Evolutionary conservation across 1,140 invertebrate genomes (phyloP).

Genomic region (Liolophura sinensis): DNA sequence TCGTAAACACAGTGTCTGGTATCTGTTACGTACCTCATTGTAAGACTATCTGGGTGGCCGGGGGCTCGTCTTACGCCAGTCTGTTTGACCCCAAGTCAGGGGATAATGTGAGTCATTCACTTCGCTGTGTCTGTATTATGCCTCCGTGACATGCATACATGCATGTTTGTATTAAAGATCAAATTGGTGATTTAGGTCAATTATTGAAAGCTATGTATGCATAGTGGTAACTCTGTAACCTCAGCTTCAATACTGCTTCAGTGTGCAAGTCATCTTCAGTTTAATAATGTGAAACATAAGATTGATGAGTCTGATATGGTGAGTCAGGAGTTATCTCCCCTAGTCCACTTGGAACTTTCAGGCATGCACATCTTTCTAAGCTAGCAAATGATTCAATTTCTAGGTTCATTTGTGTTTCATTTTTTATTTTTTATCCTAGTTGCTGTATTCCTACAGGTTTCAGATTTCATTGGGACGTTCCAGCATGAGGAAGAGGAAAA

Average conservation of each 20-base stretch:
- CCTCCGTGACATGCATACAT: neutral
- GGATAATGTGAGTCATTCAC: conserved; percentile 48
- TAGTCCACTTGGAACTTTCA: too few relatives aligned
- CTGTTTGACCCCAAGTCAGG: conserved; percentile 58
- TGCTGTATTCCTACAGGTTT: conserved; percentile 39
- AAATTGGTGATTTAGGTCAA: too few relatives aligned
- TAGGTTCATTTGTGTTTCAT: neutral
- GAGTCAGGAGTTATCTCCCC: too few relatives aligned
- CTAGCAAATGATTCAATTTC: neutral
- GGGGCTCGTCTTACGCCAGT: conserved; percentile 48
- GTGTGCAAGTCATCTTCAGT: too few relatives aligned
- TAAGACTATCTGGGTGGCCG: conserved; percentile 55
- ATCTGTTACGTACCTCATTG: conserved; percentile 56
- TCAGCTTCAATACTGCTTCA: too few relatives aligned
- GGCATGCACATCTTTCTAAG: neutral
- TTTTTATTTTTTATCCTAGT: neutral
- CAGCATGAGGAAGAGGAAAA: conserved; percentile 50
- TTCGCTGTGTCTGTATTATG: neutral
- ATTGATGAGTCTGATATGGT: too few relatives aligned
- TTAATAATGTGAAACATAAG: too few relatives aligned
- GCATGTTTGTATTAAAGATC: too few relatives aligned
- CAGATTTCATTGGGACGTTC: conserved; percentile 57
- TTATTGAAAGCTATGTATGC: too few relatives aligned
- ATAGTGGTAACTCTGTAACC: too few relatives aligned
- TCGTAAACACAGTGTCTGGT: conserved; percentile 50